Evolutionary conservation across 2,113 vertebrate species (phyloP).

Genomic region (Oreochromis aureus): DNA sequence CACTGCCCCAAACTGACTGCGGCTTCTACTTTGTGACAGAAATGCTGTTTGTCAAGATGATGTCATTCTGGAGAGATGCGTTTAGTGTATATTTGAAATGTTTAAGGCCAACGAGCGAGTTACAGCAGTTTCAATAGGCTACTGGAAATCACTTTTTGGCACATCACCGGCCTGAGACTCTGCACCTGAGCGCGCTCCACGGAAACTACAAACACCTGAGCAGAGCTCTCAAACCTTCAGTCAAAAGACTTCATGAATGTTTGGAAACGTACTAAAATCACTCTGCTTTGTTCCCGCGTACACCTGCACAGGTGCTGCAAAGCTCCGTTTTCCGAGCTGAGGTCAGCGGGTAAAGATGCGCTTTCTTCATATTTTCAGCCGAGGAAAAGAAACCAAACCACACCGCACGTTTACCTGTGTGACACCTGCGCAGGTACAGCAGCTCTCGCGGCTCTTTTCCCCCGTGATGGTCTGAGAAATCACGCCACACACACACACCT

Average conservation of each 20-base stretch:
- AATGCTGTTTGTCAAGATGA: neutral
- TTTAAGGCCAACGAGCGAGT: neutral
- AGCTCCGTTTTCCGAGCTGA: neutral
- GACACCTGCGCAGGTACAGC: neutral
- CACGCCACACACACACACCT: neutral
- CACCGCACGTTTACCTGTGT: neutral
- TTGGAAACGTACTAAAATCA: neutral
- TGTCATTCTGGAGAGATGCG: neutral
- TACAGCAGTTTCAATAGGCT: neutral
- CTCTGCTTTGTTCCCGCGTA: too few species aligned
- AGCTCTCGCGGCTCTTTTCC: neutral
- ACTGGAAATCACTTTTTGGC: neutral
- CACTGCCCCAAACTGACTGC: accelerated
- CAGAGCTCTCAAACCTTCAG: neutral
- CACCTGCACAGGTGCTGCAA: neutral
- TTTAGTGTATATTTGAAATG: neutral
- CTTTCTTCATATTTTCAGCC: neutral
- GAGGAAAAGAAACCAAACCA: neutral
- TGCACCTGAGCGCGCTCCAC: neutral
- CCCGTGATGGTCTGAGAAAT: neutral
- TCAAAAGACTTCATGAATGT: neutral
- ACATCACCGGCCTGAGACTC: neutral
- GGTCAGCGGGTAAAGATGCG: too few species aligned
- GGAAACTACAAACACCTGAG: neutral
- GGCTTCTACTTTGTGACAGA: neutral